Evolutionary conservation across 2,113 vertebrate species (phyloP).

Genomic region (Tautogolabrus adspersus): DNA sequence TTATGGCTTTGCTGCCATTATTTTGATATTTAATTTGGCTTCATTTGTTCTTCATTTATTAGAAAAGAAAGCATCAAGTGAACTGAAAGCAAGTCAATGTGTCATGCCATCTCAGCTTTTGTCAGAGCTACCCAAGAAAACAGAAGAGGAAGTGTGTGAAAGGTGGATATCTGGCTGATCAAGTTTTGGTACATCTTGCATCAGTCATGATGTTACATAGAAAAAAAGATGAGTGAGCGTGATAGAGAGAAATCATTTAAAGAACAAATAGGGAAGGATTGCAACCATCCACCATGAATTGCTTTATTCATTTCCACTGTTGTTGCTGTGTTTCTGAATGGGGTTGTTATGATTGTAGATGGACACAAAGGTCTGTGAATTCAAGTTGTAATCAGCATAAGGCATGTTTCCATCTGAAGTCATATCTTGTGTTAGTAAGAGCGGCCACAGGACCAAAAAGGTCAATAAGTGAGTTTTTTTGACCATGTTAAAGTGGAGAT

Average conservation of each 20-base stretch:
- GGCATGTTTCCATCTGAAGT: no score
- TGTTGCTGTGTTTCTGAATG: not conserved
- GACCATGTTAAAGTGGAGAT: no score
- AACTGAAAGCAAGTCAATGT: not conserved
- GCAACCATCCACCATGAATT: not conserved
- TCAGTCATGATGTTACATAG: not conserved
- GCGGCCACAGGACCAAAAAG: no score
- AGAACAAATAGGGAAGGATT: no score
- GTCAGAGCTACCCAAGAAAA: not conserved
- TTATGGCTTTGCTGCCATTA: no score
- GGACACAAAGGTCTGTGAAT: no score
- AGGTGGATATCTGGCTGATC: not conserved
- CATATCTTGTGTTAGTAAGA: no score
- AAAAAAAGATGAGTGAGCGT: not conserved
- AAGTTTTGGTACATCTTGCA: constrained; percentile 1
- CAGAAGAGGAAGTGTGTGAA: not conserved
- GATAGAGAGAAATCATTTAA: no score
- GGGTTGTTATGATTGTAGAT: not conserved
- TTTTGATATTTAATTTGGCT: no score
- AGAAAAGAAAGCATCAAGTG: no score
- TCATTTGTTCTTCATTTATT: no score
- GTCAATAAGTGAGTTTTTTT: no score
- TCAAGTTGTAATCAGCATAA: not conserved
- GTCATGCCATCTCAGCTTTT: not conserved
- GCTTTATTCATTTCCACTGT: not conserved